Base-by-base conservation (phyloP, 1,140 invertebrate species). In the Meloidogyne floridensis region DNA sequence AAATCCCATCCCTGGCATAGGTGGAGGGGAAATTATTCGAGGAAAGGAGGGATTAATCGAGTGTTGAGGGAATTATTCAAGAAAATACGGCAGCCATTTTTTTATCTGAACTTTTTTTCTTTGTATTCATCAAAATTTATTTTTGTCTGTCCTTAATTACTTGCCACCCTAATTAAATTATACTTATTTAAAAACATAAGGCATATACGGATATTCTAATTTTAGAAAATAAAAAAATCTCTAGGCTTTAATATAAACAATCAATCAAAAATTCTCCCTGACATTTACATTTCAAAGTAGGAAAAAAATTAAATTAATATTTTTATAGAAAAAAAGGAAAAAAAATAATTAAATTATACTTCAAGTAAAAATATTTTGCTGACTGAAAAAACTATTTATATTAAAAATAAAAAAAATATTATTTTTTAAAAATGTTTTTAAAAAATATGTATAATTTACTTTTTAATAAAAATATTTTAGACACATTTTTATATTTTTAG, bases 251-350 rank as follows among this genome's bases (percentile, higher is more conserved):
- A n/a, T 65, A 65, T 65, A 65, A 65, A 65, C 59, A 65, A 65
- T 65, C 59, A 65, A 65, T 65, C n/a, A 65, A n/a, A 6, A 65
- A 65, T 65, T 65, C 32, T 32, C 59, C 1, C 59, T 65, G 59
- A 65, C 59, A 65, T 65, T 15, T 65, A n/a, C 5, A 65, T 47
- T 47, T 47, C 32, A 47, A 47, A 47, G 47, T n/a, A 65, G 11
- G 13, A 65, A 65, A 65, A 65, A 65, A 65, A 65, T 65, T 65
- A 65, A 65, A 65, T 65, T 65, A 65, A 65, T n/a, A 65, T 65
- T 65, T 65, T 65, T 7, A n/a, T 7, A n/a, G n/a, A 4, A 5
- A 15, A 2, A 32, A 2, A 2, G 32, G 32, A 32, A 32, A 32
- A 32, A 32, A 65, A 65, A 65, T 65, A 65, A 65, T 65, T 65